Conservation (phyloP, 2,113 vertebrate genomes). For the Gracilinanus agilis region DNA sequence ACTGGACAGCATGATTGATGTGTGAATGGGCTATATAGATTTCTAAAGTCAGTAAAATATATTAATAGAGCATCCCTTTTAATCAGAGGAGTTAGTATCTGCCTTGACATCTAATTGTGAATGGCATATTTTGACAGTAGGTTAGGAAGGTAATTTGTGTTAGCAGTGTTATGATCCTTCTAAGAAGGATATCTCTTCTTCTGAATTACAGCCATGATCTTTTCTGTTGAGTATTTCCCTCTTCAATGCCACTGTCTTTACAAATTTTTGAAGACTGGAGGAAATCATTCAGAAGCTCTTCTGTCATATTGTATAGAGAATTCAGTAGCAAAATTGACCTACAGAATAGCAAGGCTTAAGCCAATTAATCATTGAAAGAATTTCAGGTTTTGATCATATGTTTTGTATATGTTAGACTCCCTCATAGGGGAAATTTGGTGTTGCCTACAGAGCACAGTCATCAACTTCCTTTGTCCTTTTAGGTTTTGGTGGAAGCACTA, state of each 20-base stretch:
- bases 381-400: neutral
- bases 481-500: constrained; percentile 92
- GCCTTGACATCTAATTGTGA: neutral
- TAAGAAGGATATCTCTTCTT: neutral
- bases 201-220: constrained; percentile 55
- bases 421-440: constrained; percentile 44
- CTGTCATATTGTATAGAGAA: constrained; percentile 6
- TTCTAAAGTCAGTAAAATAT: constrained; percentile 42
- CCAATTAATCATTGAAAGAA: constrained; percentile 31
- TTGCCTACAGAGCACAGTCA: constrained; percentile 27
- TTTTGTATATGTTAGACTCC: constrained; percentile 39
- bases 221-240: constrained; percentile 33
- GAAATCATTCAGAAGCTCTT: neutral
- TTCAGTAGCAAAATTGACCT: constrained; percentile 18
- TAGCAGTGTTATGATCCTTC: neutral
- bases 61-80: neutral
- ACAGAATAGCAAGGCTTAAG: constrained; percentile 42
- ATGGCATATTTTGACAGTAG: neutral
- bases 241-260: constrained; percentile 10
- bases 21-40: neutral
- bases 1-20: neutral
- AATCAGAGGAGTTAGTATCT: neutral
- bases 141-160: neutral
- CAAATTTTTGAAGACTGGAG: constrained; percentile 27
- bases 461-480: constrained; percentile 61